A percentile compares a stretch with the other conserved stretches of the same genome.
These are phyloP conservation scores for Chloroceryle inda DNA, from an alignment of 2,797 vertebrate genomes.

Conservation along the genomic window DNA sequence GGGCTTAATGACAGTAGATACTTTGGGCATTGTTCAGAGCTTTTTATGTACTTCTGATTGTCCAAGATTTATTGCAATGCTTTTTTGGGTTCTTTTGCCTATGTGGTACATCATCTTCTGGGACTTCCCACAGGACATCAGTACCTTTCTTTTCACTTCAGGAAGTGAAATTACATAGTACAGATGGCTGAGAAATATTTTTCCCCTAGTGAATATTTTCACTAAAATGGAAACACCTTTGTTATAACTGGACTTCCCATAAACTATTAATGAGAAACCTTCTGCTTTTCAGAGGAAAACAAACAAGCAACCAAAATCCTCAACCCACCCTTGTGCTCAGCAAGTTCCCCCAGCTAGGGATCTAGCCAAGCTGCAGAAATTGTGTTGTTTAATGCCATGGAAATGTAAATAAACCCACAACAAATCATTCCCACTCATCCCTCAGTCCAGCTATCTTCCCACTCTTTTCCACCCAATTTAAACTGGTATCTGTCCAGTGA, in stretches of 20 bases:
- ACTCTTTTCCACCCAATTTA: neutral
- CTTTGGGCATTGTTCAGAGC: neutral
- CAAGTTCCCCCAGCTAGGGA: neutral
- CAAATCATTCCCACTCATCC: neutral
- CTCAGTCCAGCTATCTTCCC: neutral
- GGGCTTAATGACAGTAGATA: neutral
- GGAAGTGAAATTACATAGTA: neutral
- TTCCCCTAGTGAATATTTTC: neutral
- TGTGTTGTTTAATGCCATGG: neutral
- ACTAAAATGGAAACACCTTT: conserved; percentile 38
- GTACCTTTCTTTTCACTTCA: conserved; percentile 37
- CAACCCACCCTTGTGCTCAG: neutral
- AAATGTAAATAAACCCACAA: neutral
- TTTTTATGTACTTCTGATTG: neutral
- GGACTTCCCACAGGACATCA: conserved; percentile 16
- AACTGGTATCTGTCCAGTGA: fast-evolving
- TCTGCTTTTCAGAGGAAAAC: conserved; percentile 16
- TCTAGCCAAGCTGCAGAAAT: neutral
- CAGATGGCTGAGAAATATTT: neutral
- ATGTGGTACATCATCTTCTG: neutral
- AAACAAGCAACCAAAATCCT: neutral
- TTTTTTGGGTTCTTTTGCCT: neutral
- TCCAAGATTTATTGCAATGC: neutral
- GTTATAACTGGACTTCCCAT: conserved; percentile 13
- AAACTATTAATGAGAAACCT: conserved; percentile 22